These are phyloP conservation scores for Zaprionus lachaisei DNA, from an alignment of 1,140 invertebrate genomes.

Conservation along the genomic window DNA sequence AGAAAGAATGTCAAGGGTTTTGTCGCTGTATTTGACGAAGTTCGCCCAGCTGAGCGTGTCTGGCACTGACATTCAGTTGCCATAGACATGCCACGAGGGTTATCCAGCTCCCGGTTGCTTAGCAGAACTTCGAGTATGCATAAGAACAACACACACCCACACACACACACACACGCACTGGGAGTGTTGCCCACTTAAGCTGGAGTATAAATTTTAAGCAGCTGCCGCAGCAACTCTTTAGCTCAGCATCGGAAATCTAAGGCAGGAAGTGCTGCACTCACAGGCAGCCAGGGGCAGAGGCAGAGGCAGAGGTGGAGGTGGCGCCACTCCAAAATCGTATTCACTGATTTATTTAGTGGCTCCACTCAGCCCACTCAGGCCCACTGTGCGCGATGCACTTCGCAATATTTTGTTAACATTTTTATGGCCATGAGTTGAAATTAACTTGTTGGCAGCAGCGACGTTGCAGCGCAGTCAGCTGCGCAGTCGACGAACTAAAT, in stretches of 20 bases:
- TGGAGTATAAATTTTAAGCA: slow-evolving; percentile 46
- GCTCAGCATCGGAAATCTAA: background rate
- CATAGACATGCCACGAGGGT: slow-evolving; percentile 38
- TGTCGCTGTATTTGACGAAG: slow-evolving; percentile 1
- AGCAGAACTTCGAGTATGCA: slow-evolving; percentile 13
- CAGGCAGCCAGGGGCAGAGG: background rate
- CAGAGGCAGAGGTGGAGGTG: background rate
- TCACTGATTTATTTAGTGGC: slow-evolving; percentile 55
- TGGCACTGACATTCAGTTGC: slow-evolving; percentile 40
- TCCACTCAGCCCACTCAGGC: background rate
- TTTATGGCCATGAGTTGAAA: slow-evolving; percentile 50
- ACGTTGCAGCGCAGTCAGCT: background rate
- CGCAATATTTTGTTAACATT: slow-evolving; percentile 54
- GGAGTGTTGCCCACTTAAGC: slow-evolving; percentile 23
- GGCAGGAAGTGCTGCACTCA: slow-evolving; percentile 15
- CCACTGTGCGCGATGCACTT: slow-evolving; percentile 27
- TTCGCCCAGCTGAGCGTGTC: background rate
- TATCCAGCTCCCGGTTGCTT: slow-evolving; percentile 21
- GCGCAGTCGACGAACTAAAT: slow-evolving; percentile 35
- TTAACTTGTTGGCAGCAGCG: slow-evolving; percentile 46
- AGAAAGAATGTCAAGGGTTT: slow-evolving; percentile 30
- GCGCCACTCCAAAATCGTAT: slow-evolving; percentile 31
- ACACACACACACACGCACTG: background rate
- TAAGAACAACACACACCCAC: background rate
- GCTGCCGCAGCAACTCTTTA: slow-evolving; percentile 30